phyloP scores from a whole-genome alignment of 2,888 invertebrate genomes.

The Lasius platythorax region DNA sequence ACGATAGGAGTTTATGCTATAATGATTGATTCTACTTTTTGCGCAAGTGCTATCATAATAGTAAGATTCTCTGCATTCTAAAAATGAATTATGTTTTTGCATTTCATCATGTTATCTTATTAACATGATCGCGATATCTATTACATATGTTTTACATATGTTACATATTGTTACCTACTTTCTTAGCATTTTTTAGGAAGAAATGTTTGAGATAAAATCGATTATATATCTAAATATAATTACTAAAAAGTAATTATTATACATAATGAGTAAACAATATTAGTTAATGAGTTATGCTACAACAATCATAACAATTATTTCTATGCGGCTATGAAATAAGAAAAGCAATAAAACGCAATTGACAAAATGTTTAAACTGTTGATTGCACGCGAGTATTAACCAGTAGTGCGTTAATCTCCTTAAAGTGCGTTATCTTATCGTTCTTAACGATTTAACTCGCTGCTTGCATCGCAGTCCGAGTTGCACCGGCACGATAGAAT shows the following conservation, averaged over 20 bases:
- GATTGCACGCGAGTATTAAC: neutral
- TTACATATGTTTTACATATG: neutral
- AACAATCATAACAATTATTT: neutral
- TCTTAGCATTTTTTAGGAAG: neutral
- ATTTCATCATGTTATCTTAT: neutral
- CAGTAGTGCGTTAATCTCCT: conserved; percentile 31
- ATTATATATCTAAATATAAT: neutral
- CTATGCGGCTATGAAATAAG: neutral
- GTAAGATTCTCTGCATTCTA: neutral
- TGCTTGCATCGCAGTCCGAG: conserved; percentile 30
- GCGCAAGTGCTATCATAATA: neutral
- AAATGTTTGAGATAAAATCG: neutral
- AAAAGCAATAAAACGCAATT: neutral
- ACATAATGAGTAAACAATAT: neutral
- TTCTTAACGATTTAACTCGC: conserved; percentile 39
- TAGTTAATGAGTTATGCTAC: neutral
- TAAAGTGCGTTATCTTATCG: conserved; percentile 68
- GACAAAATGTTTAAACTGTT: neutral
- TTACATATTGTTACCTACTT: neutral
- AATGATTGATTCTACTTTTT: neutral
- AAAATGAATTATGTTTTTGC: neutral
- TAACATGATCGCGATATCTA: neutral
- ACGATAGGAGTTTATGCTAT: neutral
- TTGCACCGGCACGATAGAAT: conserved; percentile 50
- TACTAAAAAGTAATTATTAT: neutral